These are phyloP conservation scores for Coleophora deauratella DNA, from an alignment of 2,888 invertebrate species.

Conservation along the genomic window DNA sequence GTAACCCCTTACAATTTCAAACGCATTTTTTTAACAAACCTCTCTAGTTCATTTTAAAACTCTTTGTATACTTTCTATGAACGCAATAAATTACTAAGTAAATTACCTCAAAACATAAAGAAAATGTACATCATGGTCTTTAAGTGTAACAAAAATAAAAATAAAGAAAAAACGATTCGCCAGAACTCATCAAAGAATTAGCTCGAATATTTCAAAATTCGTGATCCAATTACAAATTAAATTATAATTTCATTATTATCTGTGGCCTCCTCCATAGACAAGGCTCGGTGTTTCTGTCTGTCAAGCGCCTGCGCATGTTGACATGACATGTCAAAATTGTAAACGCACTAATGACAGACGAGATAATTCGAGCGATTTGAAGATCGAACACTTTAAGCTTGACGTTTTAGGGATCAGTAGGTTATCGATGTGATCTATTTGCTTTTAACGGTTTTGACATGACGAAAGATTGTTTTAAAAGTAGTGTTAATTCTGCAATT, in stretches of 20 bases:
- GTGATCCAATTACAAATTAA: slow-evolving; percentile 41
- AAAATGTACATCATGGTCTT: no score
- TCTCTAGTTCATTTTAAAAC: no score
- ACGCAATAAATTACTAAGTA: no score
- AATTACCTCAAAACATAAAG: no score
- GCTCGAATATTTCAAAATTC: slow-evolving; percentile 20
- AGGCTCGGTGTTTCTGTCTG: slow-evolving; percentile 20
- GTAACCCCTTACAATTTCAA: no score
- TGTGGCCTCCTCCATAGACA: slow-evolving; percentile 20
- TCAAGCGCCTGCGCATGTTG: slow-evolving; percentile 42
- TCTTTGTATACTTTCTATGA: no score
- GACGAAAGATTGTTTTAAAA: no score
- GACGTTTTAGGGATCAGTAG: slow-evolving; percentile 22
- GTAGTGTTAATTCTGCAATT: no score
- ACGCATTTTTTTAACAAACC: no score
- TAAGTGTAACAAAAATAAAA: no score
- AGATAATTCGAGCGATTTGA: slow-evolving; percentile 52
- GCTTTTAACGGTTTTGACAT: not conserved
- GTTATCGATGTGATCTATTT: not conserved
- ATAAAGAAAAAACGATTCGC: no score
- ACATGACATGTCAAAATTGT: slow-evolving; percentile 54
- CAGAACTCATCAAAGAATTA: no score
- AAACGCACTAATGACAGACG: slow-evolving; percentile 53
- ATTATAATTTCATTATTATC: slow-evolving; percentile 21
- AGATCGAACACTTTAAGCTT: slow-evolving; percentile 25